Conservation (phyloP, 2,888 invertebrate genomes). For the Phytoseiulus persimilis region DNA sequence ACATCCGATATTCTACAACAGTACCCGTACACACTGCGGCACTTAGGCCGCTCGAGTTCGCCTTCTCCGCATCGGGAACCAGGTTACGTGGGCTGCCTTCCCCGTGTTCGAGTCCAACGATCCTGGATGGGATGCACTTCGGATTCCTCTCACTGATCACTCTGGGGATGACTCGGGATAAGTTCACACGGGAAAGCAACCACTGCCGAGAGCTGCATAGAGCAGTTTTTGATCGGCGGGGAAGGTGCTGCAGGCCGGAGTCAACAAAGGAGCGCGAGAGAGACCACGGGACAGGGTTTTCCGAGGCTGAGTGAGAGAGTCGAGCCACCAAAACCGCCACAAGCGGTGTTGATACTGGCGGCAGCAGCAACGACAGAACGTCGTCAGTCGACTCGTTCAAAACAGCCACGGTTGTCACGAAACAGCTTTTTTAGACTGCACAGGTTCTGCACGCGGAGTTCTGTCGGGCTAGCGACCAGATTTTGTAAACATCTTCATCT, state of each 20-base stretch:
- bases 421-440: too few relatives aligned
- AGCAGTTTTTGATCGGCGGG: neutral
- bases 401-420: too few relatives aligned
- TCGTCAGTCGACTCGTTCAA: too few relatives aligned
- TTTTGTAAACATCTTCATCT: too few relatives aligned
- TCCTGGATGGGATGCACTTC: neutral
- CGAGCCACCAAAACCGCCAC: too few relatives aligned
- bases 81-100: neutral
- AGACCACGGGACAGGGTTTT: conserved; percentile 1
- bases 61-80: neutral
- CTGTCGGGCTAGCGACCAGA: too few relatives aligned
- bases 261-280: conserved; percentile 39
- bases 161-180: neutral
- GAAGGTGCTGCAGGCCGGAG: conserved; percentile 16
- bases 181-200: neutral
- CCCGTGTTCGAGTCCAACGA: neutral
- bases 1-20: neutral
- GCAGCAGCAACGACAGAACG: too few relatives aligned
- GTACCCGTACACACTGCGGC: conserved; percentile 5
- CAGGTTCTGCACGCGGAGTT: too few relatives aligned
- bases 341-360: too few relatives aligned
- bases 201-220: neutral
- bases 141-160: neutral
- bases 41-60: neutral
- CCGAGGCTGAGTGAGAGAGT: neutral